A percentile compares a stretch with the other conserved stretches of the same genome.
Evolutionary conservation across 2,797 vertebrate species (phyloP).

Genomic region (Poeciliopsis presidionis): DNA sequence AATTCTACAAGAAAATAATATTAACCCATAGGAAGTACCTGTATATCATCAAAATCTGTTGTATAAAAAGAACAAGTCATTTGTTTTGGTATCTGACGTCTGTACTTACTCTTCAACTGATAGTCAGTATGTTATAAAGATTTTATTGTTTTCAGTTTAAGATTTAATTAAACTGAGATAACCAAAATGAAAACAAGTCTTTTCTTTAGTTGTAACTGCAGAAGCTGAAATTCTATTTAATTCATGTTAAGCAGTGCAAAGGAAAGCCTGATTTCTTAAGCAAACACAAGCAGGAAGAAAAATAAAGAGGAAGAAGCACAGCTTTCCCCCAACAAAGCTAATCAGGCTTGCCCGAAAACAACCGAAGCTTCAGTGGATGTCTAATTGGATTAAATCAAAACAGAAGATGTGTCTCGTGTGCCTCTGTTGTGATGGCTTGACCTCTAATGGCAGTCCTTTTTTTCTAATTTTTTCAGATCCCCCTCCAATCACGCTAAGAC

Average conservation of each 20-base stretch:
- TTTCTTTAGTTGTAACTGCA: constrained; percentile 11
- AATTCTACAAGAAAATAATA: constrained; percentile 13
- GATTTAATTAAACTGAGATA: constrained; percentile 8
- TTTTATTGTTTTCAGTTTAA: constrained; percentile 5
- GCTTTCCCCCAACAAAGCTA: constrained; percentile 74
- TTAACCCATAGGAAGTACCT: not conserved
- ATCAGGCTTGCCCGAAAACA: constrained; percentile 78
- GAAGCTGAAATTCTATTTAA: constrained; percentile 21
- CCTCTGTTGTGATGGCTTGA: constrained; percentile 74
- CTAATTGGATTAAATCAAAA: constrained; percentile 82
- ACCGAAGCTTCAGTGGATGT: constrained; percentile 76
- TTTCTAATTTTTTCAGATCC: constrained; percentile 72
- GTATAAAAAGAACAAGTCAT: not conserved
- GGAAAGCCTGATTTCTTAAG: constrained; percentile 49
- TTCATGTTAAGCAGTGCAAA: constrained; percentile 32
- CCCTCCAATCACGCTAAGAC: constrained; percentile 70
- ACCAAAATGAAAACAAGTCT: constrained; percentile 20
- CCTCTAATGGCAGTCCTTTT: constrained; percentile 69
- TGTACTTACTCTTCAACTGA: not conserved
- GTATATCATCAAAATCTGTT: constrained; percentile 12
- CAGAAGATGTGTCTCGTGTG: constrained; percentile 70
- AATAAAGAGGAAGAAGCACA: constrained; percentile 60
- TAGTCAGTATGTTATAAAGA: not conserved
- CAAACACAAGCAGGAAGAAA: constrained; percentile 54
- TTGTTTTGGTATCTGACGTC: not conserved